A percentile compares a stretch with the other conserved stretches of the same genome.
These are phyloP conservation scores for Trachelipus rathkii DNA, from an alignment of 1,140 invertebrate species.

Conservation along the genomic window DNA sequence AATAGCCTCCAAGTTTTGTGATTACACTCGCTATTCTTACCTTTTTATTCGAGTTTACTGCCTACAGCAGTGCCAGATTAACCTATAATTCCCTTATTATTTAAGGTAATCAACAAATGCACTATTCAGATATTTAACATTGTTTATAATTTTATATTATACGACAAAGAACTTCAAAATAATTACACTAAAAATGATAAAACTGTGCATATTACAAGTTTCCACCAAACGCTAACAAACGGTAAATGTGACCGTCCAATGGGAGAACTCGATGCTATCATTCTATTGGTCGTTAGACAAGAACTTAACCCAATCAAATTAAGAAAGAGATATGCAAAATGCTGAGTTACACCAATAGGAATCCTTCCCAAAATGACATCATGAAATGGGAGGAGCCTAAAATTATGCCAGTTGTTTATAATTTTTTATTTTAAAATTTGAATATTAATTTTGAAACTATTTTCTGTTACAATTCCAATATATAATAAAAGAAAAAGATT, in stretches of 20 bases:
- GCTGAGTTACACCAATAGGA: background rate
- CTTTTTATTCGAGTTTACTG: too few species aligned
- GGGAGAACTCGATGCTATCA: background rate
- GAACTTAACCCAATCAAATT: background rate
- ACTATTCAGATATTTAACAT: too few species aligned
- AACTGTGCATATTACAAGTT: background rate
- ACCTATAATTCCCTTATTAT: too few species aligned
- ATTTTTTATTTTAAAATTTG: background rate
- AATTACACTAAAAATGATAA: background rate
- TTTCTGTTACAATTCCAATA: background rate
- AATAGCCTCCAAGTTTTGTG: too few species aligned
- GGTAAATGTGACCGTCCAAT: background rate
- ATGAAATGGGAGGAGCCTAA: background rate
- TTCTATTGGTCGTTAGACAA: background rate
- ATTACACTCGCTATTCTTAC: too few species aligned
- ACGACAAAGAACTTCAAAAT: background rate
- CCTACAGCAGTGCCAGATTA: too few species aligned
- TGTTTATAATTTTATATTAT: too few species aligned
- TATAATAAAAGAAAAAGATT: background rate
- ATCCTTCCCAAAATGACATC: background rate
- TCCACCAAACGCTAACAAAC: slow-evolving; percentile 6
- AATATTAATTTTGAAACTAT: background rate
- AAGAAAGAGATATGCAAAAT: background rate
- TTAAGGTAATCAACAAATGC: too few species aligned
- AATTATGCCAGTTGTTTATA: background rate